These are phyloP conservation scores for Sebastes nivosus DNA, from an alignment of 2,797 vertebrate genomes.

Conservation along the genomic window DNA sequence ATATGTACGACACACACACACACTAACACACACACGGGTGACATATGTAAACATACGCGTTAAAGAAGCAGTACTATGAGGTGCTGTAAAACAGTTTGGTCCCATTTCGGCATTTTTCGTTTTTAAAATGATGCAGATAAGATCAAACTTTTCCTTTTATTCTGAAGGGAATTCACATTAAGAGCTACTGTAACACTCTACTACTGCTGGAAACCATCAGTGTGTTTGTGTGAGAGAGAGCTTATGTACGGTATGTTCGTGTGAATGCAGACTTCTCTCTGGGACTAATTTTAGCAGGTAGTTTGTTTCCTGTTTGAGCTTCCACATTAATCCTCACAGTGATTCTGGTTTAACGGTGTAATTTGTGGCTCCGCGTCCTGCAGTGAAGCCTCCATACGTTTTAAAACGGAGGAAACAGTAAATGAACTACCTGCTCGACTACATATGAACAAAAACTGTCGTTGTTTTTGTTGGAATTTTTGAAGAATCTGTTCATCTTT, in stretches of 20 bases:
- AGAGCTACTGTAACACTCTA: background rate
- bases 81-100: background rate
- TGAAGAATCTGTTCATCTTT: background rate
- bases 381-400: slow-evolving; percentile 6
- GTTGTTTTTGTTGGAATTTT: no score
- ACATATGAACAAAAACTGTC: no score
- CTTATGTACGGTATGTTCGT: background rate
- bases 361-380: slow-evolving; percentile 9
- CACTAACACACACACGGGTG: background rate
- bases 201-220: background rate
- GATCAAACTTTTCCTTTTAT: background rate
- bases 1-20: slow-evolving; percentile 42
- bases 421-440: background rate
- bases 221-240: background rate
- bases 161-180: background rate
- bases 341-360: slow-evolving; percentile 10
- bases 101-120: background rate
- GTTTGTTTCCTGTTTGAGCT: slow-evolving; percentile 46
- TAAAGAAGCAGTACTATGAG: slow-evolving; percentile 1
- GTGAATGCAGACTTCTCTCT: background rate
- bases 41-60: slow-evolving; percentile 7
- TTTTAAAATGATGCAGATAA: background rate
- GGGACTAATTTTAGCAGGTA: slow-evolving; percentile 52
- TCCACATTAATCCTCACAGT: background rate
- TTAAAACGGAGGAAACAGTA: background rate